phyloP scores from a whole-genome alignment of 2,888 invertebrate genomes.

The Petrophora chlorosata region DNA sequence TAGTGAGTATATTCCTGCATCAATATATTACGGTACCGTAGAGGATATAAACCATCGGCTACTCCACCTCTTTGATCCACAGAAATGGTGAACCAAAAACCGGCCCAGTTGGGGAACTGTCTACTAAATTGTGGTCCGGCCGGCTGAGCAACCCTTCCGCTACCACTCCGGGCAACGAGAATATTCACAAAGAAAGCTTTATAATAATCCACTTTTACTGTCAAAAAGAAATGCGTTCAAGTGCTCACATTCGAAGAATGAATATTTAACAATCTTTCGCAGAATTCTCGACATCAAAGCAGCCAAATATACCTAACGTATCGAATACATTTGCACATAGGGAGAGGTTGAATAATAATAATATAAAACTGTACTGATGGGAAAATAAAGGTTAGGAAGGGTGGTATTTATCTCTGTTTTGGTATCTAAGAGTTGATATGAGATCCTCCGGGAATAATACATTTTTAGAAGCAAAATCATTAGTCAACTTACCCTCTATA shows the following conservation, averaged over 20 bases:
- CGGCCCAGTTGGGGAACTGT: background rate
- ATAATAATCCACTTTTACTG: conserved; percentile 24
- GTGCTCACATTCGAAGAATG: conserved; percentile 32
- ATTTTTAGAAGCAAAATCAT: no score
- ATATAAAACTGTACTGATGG: conserved; percentile 2
- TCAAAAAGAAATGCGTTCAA: conserved; percentile 29
- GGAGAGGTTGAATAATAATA: background rate
- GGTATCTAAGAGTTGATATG: no score
- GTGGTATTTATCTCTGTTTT: no score
- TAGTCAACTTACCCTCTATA: no score
- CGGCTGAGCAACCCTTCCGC: conserved; percentile 17
- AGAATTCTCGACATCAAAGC: conserved; percentile 21
- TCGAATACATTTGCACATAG: conserved; percentile 16
- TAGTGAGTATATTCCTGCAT: no score
- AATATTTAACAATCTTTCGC: conserved; percentile 21
- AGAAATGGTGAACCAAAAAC: background rate
- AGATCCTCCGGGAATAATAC: no score
- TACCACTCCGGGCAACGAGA: conserved; percentile 7
- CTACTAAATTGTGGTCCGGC: conserved; percentile 13
- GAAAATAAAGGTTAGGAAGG: no score
- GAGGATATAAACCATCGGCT: no score
- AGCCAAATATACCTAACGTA: conserved; percentile 5
- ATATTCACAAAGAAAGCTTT: conserved; percentile 29
- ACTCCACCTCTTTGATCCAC: conserved; percentile 7
- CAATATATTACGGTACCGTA: no score